Conservation (phyloP, 2,113 vertebrate genomes). For the Triplophysa siluroides region DNA sequence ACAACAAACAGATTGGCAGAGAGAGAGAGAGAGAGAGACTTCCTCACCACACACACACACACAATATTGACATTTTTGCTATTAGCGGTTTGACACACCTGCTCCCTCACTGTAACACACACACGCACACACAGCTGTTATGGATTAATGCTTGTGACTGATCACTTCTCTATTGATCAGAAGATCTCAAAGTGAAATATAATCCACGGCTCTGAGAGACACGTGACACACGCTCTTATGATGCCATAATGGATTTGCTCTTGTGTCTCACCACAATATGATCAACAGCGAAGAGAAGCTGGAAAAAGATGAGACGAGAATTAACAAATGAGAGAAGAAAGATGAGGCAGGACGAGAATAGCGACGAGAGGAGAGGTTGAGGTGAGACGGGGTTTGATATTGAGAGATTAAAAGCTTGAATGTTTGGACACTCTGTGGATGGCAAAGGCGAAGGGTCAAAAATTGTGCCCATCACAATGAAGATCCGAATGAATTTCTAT, state of each 20-base stretch:
- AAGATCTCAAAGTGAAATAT: constrained; percentile 1
- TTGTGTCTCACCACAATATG: not conserved
- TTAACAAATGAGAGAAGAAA: not conserved
- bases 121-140: constrained; percentile 66
- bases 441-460: constrained; percentile 19
- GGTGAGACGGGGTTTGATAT: not conserved
- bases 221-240: constrained; percentile 22
- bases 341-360: not conserved
- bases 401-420: constrained; percentile 62
- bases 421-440: constrained; percentile 51
- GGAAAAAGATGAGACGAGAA: not conserved
- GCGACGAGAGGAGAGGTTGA: not conserved
- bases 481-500: constrained; percentile 35
- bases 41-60: constrained; percentile 36
- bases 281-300: constrained; percentile 7
- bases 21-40: constrained; percentile 15
- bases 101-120: constrained; percentile 65
- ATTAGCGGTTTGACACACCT: constrained; percentile 76
- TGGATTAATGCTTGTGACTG: constrained; percentile 63
- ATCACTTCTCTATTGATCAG: constrained; percentile 34
- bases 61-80: constrained; percentile 73
- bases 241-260: constrained; percentile 14
- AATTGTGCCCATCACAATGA: constrained; percentile 16
- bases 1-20: constrained; percentile 70
- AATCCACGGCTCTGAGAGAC: not conserved